Conservation (phyloP, 2,113 vertebrate species). For the Ramphastos sulfuratus region DNA sequence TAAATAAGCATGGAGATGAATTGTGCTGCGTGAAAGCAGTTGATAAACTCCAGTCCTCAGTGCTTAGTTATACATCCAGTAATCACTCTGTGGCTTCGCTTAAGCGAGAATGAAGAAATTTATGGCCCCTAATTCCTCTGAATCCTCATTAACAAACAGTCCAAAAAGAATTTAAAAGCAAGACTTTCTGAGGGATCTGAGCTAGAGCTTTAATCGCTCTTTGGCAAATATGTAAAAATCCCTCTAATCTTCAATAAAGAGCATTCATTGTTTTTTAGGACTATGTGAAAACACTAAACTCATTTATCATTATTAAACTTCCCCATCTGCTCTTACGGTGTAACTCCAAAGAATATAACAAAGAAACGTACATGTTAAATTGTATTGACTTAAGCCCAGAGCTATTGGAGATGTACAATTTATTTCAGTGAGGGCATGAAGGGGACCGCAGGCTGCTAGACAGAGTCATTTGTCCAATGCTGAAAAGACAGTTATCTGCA, state of each 20-base stretch:
- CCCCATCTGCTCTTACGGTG: constrained; percentile 22
- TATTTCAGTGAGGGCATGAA: constrained; percentile 53
- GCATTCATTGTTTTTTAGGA: constrained; percentile 22
- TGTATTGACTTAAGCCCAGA: constrained; percentile 59
- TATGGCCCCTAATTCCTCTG: constrained; percentile 56
- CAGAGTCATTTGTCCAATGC: constrained; percentile 53
- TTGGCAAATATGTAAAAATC: constrained; percentile 32
- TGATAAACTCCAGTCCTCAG: constrained; percentile 35
- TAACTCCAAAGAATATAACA: constrained; percentile 43
- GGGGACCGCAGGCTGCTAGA: constrained; percentile 52
- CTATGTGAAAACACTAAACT: constrained; percentile 31
- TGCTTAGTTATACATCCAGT: constrained; percentile 1
- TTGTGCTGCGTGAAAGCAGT: neutral
- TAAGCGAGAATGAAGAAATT: constrained; percentile 38
- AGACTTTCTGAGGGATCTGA: constrained; percentile 40
- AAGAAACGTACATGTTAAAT: constrained; percentile 61
- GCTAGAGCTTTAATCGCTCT: constrained; percentile 1
- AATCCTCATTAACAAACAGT: constrained; percentile 65
- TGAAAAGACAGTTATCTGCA: constrained; percentile 61
- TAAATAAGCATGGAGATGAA: neutral
- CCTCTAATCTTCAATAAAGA: constrained; percentile 51
- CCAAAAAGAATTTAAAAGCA: constrained; percentile 58
- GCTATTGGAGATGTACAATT: constrained; percentile 48
- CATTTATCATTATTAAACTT: constrained; percentile 63
- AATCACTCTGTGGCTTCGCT: constrained; percentile 39